A percentile compares a stretch with the other conserved stretches of the same genome.
phyloP scores from a whole-genome alignment of 2,113 vertebrate genomes.

The Podocnemis expansa region DNA sequence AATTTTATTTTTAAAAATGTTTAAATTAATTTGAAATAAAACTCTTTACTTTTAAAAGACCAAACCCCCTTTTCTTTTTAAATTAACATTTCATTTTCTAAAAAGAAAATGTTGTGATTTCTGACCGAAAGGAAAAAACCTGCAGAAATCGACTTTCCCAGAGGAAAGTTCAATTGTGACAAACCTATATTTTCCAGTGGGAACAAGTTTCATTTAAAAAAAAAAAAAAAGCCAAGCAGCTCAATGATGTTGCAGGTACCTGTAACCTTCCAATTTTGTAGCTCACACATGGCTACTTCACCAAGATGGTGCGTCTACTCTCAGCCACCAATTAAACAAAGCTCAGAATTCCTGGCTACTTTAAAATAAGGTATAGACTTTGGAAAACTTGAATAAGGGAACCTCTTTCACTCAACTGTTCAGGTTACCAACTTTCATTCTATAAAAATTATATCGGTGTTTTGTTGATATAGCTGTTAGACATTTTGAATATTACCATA shows the following conservation, averaged over 20 bases:
- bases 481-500: background rate
- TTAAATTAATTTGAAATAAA: background rate
- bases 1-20: background rate
- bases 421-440: background rate
- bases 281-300: background rate
- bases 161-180: background rate
- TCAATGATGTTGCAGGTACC: no score
- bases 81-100: background rate
- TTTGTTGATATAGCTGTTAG: background rate
- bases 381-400: background rate
- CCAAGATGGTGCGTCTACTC: background rate
- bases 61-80: background rate
- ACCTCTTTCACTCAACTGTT: background rate
- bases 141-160: background rate
- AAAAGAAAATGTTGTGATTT: background rate
- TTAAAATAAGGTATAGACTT: background rate
- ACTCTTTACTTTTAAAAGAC: background rate
- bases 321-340: background rate
- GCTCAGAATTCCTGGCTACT: background rate
- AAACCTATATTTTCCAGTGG: background rate
- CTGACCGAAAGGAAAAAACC: background rate
- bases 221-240: no score
- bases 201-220: no score
- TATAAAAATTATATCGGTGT: background rate
- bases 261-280: background rate